These are phyloP conservation scores for Megalops atlanticus DNA, from an alignment of 2,113 vertebrate genomes.

Conservation along the genomic window DNA sequence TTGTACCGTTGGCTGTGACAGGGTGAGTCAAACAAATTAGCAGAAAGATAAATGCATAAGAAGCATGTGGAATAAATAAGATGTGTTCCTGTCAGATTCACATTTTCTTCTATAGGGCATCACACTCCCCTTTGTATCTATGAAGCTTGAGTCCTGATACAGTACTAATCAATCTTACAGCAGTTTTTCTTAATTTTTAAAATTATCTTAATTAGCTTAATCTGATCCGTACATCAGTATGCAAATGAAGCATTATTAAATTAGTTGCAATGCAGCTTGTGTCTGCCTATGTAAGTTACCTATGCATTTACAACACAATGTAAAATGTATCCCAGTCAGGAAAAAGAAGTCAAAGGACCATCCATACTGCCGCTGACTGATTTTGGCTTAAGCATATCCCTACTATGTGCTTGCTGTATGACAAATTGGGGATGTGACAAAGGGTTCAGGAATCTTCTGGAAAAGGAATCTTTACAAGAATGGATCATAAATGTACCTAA, in stretches of 20 bases:
- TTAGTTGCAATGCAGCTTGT: conserved; percentile 10
- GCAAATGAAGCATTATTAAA: conserved; percentile 20
- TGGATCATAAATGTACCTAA: background rate
- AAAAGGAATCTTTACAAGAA: background rate
- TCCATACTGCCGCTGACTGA: background rate
- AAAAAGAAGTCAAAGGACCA: background rate
- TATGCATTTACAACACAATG: background rate
- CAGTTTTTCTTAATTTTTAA: background rate
- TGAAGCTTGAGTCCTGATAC: background rate
- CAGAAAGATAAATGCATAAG: conserved; percentile 14
- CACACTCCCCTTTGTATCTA: background rate
- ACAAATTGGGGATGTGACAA: background rate
- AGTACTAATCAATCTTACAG: conserved; percentile 19
- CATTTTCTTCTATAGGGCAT: background rate
- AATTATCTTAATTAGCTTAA: conserved; percentile 21
- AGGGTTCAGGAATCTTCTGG: too few relatives aligned
- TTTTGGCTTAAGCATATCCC: background rate
- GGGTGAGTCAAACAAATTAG: conserved; percentile 23
- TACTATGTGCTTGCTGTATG: background rate
- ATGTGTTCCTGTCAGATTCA: conserved; percentile 17
- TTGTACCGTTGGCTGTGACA: conserved; percentile 11
- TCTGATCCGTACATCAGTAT: conserved; percentile 13
- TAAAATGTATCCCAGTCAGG: background rate
- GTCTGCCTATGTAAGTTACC: background rate
- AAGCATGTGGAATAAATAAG: conserved; percentile 19